Evolutionary conservation across 2,888 invertebrate species (phyloP).

Genomic region (Eulithis testata): DNA sequence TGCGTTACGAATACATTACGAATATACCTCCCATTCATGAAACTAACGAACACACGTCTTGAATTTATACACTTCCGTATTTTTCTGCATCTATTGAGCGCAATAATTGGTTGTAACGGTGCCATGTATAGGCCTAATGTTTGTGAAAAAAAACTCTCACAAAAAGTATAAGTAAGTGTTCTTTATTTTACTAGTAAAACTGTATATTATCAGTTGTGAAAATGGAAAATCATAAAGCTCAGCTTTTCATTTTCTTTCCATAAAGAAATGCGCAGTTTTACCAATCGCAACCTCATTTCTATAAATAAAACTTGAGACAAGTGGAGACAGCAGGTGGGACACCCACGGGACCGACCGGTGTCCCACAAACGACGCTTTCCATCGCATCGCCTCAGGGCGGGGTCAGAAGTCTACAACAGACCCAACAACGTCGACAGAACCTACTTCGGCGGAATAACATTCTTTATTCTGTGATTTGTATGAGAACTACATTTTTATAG

Average conservation of each 20-base stretch:
- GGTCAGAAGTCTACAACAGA: slow-evolving; percentile 47
- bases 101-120: no score
- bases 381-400: slow-evolving; percentile 35
- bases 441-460: slow-evolving; percentile 29
- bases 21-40: slow-evolving; percentile 9
- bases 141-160: no score
- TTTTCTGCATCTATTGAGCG: no score
- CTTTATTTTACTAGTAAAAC: no score
- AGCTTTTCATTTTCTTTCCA: background rate
- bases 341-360: slow-evolving; percentile 30
- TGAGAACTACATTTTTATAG: slow-evolving; percentile 34
- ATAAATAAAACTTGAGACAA: slow-evolving; percentile 26
- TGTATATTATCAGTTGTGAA: background rate
- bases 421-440: slow-evolving; percentile 27
- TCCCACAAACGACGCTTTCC: slow-evolving; percentile 35
- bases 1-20: slow-evolving; percentile 9
- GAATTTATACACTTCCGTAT: no score
- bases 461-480: slow-evolving; percentile 32
- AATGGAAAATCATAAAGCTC: background rate
- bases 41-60: no score
- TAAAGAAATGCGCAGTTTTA: background rate
- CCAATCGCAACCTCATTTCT: slow-evolving; percentile 8
- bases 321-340: slow-evolving; percentile 32
- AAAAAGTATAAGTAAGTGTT: no score
- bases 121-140: no score